Evolutionary conservation across 2,888 invertebrate genomes (phyloP), one percentile per base, ranked within the genome.

Genomic region (Dendrolimus pini): DNA sequence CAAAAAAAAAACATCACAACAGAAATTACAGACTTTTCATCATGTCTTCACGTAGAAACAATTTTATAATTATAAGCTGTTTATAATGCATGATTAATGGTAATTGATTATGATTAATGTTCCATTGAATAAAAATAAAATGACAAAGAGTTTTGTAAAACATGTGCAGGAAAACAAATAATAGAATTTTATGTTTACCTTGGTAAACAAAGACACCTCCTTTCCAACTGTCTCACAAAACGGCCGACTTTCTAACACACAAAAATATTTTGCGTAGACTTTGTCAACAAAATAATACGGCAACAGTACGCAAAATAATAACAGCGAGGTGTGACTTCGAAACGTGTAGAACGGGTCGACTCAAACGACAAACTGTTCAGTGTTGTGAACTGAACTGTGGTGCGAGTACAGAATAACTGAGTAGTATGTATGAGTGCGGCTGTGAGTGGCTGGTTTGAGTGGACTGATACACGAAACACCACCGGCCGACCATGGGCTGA

Each of bases 311-410:
- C 71, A 71, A 71, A 68, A 72, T 69, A 74, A 62, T 64, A 63
- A 64, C 65, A 70, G 70, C 67, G 65, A 65, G 69, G 72, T 68
- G 64, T 68, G 71, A 78, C 66, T 74, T 71, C 74, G 71, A 76
- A 74, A 76, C 83, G 83, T 77, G 67, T 59, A 65, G 57, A 59
- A 65, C 70, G 78, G 74, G 71, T 67, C 76, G 76, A 78, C 75
- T 79, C 81, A 75, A 78, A 75, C 74, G 76, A 68, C 69, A 74
- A 67, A 83, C 85, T 85, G 80, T 63, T 30, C 30, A 30, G 6
- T 85, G 80, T 63, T 14, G 14, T 14, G 14, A 1, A 62, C 53
- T 59, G 58, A 61, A 55, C 47, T 10, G 47, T 47, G 9, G 47
- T 47, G 9, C 47, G 47, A 1, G 47, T 47, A 47, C 8, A 47